Evolutionary conservation across 2,888 invertebrate species (phyloP), one percentile per base, ranked within the genome.

Genomic region (Celastrina argiolus): DNA sequence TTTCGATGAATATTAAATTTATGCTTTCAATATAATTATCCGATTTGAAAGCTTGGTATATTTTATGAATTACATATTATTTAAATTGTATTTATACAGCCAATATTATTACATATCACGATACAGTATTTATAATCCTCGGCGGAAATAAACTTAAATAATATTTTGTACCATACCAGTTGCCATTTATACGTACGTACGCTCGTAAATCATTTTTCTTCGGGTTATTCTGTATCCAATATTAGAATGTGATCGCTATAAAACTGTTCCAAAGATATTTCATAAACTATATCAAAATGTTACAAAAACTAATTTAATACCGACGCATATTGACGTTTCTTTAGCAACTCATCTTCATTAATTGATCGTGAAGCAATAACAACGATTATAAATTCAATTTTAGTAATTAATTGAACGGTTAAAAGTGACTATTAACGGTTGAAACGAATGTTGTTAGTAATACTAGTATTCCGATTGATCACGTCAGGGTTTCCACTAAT

Each of bases 311-410:
- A 18, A 51, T 22, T 51, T 22, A 51, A 51, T 18, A 22, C 26
- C 51, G 22, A 51, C 22, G 26, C 22, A 26, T 51, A 45, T 10
- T 45, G 45, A 18, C 22, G 1, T 45, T 45, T 22, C 22, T 45
- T 45, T 14, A 45, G 16, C n/a, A 58, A 58, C 28, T 51, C 16
- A 58, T 58, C 31, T 58, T 58, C 28, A 31, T 31, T 16, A 31
- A 31, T 58, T n/a, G 31, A 58, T 58, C n/a, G 58, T 58, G 58
- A 31, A 31, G 58, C 16, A 31, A 58, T 58, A 31, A 58, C 45
- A 16, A 18, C 7, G 31, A 58, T 58, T 58, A 31, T 58, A 58
- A 51, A 58, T 58, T 28, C 31, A 58, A 58, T 58, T 31, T 58
- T 28, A 31, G 28, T 31, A 58, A 58, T 58, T 58, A n/a, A 58